Percentiles rank a stretch among this genome's conserved stretches.
Conservation (phyloP, 2,797 vertebrate species). For the Eurystomus glaucurus region DNA sequence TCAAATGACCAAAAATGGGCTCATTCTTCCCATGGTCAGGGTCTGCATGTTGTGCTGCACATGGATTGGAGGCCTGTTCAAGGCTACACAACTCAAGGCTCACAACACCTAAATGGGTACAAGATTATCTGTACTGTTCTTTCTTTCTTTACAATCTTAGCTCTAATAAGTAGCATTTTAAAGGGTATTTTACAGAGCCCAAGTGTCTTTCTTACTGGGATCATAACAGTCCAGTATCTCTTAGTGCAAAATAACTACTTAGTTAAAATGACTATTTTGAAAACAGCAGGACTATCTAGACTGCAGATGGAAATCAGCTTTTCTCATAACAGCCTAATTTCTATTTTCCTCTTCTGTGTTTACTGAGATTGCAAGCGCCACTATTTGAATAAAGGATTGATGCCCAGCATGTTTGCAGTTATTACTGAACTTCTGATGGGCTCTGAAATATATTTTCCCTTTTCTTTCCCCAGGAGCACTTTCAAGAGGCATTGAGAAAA, state of each 20-base stretch:
- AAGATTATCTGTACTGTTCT: background rate
- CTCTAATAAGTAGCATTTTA: background rate
- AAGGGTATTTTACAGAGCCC: background rate
- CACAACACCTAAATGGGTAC: background rate
- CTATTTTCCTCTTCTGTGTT: conserved; percentile 5
- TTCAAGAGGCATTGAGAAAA: conserved; percentile 33
- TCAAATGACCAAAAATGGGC: background rate
- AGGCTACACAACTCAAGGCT: background rate
- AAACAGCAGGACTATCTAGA: conserved; percentile 1
- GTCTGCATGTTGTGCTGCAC: accelerated
- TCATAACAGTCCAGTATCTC: background rate
- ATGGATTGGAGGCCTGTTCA: accelerated
- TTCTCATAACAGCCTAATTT: conserved; percentile 3
- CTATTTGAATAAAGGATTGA: background rate
- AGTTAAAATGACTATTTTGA: background rate
- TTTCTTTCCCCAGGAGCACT: background rate
- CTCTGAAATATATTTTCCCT: background rate
- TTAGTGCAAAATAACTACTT: background rate
- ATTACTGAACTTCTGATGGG: conserved; percentile 32
- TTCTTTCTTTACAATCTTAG: background rate
- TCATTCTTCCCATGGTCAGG: accelerated
- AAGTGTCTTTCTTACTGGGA: background rate
- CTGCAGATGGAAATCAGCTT: background rate
- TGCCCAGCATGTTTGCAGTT: background rate
- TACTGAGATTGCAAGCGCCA: background rate